Percentiles rank a stretch among this genome's conserved stretches.
Conservation (phyloP, 2,888 invertebrate genomes). For the Lycia hirtaria region DNA sequence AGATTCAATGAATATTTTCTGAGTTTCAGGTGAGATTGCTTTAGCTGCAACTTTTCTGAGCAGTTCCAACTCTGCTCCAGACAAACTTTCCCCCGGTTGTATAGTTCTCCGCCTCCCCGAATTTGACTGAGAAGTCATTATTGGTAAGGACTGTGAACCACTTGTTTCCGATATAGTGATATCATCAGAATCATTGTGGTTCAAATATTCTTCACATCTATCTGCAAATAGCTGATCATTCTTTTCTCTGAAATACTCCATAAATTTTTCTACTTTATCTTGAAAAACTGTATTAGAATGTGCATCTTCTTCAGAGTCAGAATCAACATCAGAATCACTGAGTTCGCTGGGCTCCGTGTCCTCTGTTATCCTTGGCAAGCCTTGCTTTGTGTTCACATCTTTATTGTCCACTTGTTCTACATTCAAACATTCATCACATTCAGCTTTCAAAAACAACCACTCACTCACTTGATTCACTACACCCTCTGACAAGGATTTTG, state of each 20-base stretch:
- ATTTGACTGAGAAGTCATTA: slow-evolving; percentile 80
- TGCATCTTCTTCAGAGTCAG: slow-evolving; percentile 83
- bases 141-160: slow-evolving; percentile 78
- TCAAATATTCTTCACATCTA: slow-evolving; percentile 86
- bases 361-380: slow-evolving; percentile 79
- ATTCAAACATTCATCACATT: slow-evolving; percentile 93
- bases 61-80: slow-evolving; percentile 85
- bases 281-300: slow-evolving; percentile 88
- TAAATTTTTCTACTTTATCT: slow-evolving; percentile 89
- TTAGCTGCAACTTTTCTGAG: slow-evolving; percentile 86
- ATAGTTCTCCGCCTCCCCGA: slow-evolving; percentile 84
- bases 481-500: slow-evolving; percentile 88
- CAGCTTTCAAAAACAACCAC: slow-evolving; percentile 94
- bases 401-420: slow-evolving; percentile 80
- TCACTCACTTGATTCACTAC: slow-evolving; percentile 91
- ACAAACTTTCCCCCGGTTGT: slow-evolving; percentile 86
- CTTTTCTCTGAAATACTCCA: slow-evolving; percentile 89
- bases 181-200: slow-evolving; percentile 81
- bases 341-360: slow-evolving; percentile 86
- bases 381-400: slow-evolving; percentile 73
- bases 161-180: slow-evolving; percentile 81
- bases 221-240: slow-evolving; percentile 88
- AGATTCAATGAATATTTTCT: slow-evolving; percentile 84
- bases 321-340: slow-evolving; percentile 86
- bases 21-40: slow-evolving; percentile 81